A percentile compares a stretch with the other conserved stretches of the same genome.
Conservation (phyloP, 1,140 invertebrate species). For the Apis mellifera region DNA sequence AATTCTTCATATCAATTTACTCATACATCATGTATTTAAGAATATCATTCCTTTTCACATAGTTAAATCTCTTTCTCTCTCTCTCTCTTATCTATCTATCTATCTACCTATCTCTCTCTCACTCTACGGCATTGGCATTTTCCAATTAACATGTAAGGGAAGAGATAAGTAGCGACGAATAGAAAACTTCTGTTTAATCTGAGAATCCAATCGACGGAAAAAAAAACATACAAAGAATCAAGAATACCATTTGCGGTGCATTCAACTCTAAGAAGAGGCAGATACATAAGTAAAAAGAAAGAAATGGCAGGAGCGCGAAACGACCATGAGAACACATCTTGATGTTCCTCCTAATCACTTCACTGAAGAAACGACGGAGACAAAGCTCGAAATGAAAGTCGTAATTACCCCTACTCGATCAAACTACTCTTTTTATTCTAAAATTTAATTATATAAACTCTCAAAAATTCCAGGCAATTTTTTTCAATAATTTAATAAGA, state of each 20-base stretch:
- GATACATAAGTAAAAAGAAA: background rate
- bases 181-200: background rate
- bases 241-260: conserved; percentile 24
- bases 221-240: background rate
- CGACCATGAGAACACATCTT: background rate
- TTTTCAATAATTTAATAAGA: conserved; percentile 11
- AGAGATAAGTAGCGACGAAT: background rate
- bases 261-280: background rate
- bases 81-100: too few species aligned
- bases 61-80: background rate
- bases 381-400: conserved; percentile 19
- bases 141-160: conserved; percentile 4
- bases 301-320: background rate
- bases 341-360: background rate
- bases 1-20: background rate
- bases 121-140: background rate
- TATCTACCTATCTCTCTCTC: too few species aligned
- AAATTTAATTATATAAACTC: conserved; percentile 14
- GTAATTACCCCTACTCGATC: background rate
- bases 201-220: conserved; percentile 9
- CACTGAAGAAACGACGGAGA: background rate
- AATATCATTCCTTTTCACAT: background rate
- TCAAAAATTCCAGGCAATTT: background rate
- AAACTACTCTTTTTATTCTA: background rate
- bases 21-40: background rate